These are phyloP conservation scores for Lepus europaeus DNA, from an alignment of 2,113 vertebrate species.

Conservation along the genomic window DNA sequence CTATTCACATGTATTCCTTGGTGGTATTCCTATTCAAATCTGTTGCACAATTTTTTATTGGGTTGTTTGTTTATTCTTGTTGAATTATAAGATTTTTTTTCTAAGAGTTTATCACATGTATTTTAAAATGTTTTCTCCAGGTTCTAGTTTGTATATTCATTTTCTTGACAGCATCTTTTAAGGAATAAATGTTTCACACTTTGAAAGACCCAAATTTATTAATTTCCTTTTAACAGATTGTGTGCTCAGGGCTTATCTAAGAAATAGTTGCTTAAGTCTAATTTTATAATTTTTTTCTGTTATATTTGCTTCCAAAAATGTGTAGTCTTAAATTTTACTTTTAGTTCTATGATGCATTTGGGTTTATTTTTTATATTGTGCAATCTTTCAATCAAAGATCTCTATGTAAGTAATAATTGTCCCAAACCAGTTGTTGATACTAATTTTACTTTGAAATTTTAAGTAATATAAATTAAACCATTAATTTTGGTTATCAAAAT, in stretches of 20 bases:
- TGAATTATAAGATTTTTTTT: not conserved
- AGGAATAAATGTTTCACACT: not conserved
- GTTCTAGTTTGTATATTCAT: not conserved
- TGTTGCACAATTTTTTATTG: not conserved
- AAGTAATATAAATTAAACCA: not conserved
- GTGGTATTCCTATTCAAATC: not conserved
- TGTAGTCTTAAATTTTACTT: not conserved
- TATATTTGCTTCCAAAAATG: not conserved
- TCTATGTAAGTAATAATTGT: not conserved
- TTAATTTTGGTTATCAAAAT: not conserved
- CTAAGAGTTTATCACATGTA: not conserved
- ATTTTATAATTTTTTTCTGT: not conserved
- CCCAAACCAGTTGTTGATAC: not conserved
- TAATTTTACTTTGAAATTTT: slow-evolving; percentile 18
- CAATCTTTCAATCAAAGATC: not conserved
- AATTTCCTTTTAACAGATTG: not conserved
- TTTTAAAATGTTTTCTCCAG: slow-evolving; percentile 20
- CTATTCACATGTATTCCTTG: not conserved
- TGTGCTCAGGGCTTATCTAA: not conserved
- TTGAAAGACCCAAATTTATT: not conserved
- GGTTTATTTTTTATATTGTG: not conserved
- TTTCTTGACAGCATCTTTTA: not conserved
- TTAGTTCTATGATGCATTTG: not conserved
- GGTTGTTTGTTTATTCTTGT: not conserved
- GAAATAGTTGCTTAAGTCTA: not conserved